Evolutionary conservation across 2,797 vertebrate species (phyloP), one percentile per base, ranked within the genome.

Genomic region (Pseudopleuronectes americanus): DNA sequence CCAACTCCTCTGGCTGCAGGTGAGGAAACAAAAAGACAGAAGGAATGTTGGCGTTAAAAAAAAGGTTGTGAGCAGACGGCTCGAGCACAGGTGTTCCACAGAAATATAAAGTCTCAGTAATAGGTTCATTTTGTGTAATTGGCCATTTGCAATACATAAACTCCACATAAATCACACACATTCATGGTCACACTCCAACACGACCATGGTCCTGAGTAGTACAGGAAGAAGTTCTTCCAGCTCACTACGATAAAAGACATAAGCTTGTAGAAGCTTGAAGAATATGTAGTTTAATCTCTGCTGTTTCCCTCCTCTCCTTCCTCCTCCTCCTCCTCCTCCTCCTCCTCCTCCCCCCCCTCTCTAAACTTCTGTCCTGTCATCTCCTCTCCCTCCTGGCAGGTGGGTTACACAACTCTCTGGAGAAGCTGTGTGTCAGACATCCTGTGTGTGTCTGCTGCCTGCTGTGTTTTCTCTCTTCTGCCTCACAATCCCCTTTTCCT

Each of bases 1-100:
- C 97, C 87, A 97, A 88, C 75, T 98, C 97, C 86, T 97, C 96
- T 5, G 97, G 96, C 97, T 99, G 90, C 28, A 69, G 49, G n/a
- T 14, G 21, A 63, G 19, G 53, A 38, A 57, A 77, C 51, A 58
- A 60, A 43, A 1, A 55, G n/a, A 68, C 64, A 77, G 5, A 5
- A 75, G 28, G 47, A 70, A 72, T 41, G 73, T 83, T 54, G 77
- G 57, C 51, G 45, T 43, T 24, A 60, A 62, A 51, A 33, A 26
- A 26, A 31, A 31, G 16, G 31, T 3, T 23, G 41, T 13, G 59
- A 60, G 22, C 19, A 24, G 49, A 43, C 1, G 7, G 47, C 24
- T 68, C 57, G 26, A 9, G 26, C 17, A 28, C 26, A 53, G 53
- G 24, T 26, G 64, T 38, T 41, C 47, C 0, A 2, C 33, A 22